These are phyloP conservation scores for Misgurnus anguillicaudatus DNA, from an alignment of 2,113 vertebrate species.

Conservation along the genomic window DNA sequence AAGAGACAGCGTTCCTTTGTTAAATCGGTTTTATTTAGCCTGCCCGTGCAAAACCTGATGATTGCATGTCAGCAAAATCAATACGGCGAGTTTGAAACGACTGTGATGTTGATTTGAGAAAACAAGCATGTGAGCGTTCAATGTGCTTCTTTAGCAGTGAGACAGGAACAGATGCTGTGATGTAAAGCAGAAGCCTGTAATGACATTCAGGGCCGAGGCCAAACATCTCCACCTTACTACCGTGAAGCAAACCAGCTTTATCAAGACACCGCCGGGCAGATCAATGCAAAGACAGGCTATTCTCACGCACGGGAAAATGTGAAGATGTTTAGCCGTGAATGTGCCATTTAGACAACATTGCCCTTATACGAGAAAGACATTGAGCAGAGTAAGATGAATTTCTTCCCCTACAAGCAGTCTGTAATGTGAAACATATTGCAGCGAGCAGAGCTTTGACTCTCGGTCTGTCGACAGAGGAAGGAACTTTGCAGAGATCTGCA, in stretches of 20 bases:
- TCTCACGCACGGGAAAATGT: slow-evolving; percentile 15
- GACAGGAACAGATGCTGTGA: slow-evolving; percentile 43
- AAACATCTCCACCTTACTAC: slow-evolving; percentile 44
- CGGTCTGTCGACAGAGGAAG: slow-evolving; percentile 58
- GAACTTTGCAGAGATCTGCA: slow-evolving; percentile 67
- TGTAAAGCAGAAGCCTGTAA: slow-evolving; percentile 53
- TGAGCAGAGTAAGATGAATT: slow-evolving; percentile 52
- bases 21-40: slow-evolving; percentile 71
- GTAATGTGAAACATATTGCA: slow-evolving; percentile 59
- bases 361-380: slow-evolving; percentile 55
- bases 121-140: slow-evolving; percentile 18
- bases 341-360: slow-evolving; percentile 7
- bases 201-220: slow-evolving; percentile 51
- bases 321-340: slow-evolving; percentile 26
- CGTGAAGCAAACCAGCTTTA: slow-evolving; percentile 36
- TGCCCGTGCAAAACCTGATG: slow-evolving; percentile 60
- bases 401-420: slow-evolving; percentile 44
- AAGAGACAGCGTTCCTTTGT: slow-evolving; percentile 55
- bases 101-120: slow-evolving; percentile 69
- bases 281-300: slow-evolving; percentile 49
- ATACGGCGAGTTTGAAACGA: slow-evolving; percentile 71
- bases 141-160: slow-evolving; percentile 24
- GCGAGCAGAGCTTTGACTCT: slow-evolving; percentile 38
- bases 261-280: slow-evolving; percentile 42
- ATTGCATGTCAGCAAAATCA: slow-evolving; percentile 74